Evolutionary conservation across 1,140 invertebrate genomes (phyloP), one percentile per base, ranked within the genome.

Genomic region (Drosophila leontia): DNA sequence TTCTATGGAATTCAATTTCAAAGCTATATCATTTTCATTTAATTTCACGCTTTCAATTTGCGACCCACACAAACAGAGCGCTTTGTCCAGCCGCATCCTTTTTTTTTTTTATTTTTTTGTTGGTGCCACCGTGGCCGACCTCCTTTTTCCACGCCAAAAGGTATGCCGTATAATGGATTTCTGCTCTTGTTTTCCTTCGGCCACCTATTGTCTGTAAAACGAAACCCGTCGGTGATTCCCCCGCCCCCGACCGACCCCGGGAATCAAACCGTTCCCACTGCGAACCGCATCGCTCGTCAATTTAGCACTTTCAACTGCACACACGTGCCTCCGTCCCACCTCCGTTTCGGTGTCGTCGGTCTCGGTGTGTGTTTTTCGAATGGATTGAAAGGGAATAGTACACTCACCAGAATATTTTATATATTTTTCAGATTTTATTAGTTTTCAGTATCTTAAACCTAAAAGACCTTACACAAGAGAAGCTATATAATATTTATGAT

Each of bases 21-120:
- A 88, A 88, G 83, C 83, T 78, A 83, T 88, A 87, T 88, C 80
- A 87, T 83, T 88, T 87, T 87, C 84, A 88, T 83, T 87, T 87
- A 88, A 87, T 87, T 87, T 87, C 68, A 87, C 80, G 83, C 80
- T 88, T 86, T 87, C 80, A 87, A 86, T 83, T 83, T 87, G 76
- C 71, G 77, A 76, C 75, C 69, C 78, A 63, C 75, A 72, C 76
- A 58, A 60, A 32, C 55, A 55, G 60, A 26, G 37, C 35, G 37
- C 51, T 70, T 47, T 58, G 69, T 78, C 53, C 48, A n/a, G 26
- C 45, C 65, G 65, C 65, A 78, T 78, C 75, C 65, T 23, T 55
- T 64, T 69, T 76, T 41, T 53, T 45, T 37, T 23, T 26, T n/a
- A 2, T 37, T 39, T n/a, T n/a, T 19, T 26, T 26, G 13, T n/a